Percentiles rank a stretch among this genome's conserved stretches.
Evolutionary conservation across 2,797 vertebrate species (phyloP).

Genomic region (Pipistrellus nathusii): DNA sequence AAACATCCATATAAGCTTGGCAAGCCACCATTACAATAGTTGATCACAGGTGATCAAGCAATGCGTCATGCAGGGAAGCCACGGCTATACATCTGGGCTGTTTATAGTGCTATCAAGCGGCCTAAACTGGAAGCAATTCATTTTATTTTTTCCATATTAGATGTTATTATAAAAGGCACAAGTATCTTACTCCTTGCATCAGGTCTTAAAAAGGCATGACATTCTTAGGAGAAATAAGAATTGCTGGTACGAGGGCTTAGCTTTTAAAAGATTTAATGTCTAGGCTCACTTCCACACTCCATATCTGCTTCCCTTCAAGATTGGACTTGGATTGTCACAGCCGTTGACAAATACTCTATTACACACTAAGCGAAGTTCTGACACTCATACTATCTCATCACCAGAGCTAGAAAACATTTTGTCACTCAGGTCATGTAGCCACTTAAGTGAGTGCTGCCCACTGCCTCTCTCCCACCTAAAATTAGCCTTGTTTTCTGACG

Average conservation of each 20-base stretch:
- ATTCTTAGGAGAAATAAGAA: slow-evolving; percentile 68
- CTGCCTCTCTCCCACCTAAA: background rate
- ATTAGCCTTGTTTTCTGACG: background rate
- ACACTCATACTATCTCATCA: background rate
- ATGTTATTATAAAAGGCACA: slow-evolving; percentile 85
- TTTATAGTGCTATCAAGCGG: slow-evolving; percentile 79
- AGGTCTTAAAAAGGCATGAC: slow-evolving; percentile 77
- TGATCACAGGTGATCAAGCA: slow-evolving; percentile 81
- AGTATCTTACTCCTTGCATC: slow-evolving; percentile 75
- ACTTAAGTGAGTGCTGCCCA: background rate
- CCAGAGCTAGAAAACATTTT: background rate
- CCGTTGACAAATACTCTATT: background rate
- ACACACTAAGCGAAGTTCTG: background rate
- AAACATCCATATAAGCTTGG: slow-evolving; percentile 84
- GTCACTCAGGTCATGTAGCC: background rate
- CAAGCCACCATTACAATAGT: slow-evolving; percentile 79
- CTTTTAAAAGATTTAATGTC: background rate
- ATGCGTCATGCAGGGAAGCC: slow-evolving; percentile 84
- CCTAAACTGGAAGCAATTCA: slow-evolving; percentile 76
- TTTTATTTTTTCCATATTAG: slow-evolving; percentile 78
- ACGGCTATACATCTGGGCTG: slow-evolving; percentile 72
- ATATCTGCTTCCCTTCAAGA: background rate
- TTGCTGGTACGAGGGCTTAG: slow-evolving; percentile 76
- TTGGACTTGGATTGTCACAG: background rate
- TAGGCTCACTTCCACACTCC: background rate